Conservation (phyloP, 2,888 invertebrate genomes). For the Drosophila peninsularis region DNA sequence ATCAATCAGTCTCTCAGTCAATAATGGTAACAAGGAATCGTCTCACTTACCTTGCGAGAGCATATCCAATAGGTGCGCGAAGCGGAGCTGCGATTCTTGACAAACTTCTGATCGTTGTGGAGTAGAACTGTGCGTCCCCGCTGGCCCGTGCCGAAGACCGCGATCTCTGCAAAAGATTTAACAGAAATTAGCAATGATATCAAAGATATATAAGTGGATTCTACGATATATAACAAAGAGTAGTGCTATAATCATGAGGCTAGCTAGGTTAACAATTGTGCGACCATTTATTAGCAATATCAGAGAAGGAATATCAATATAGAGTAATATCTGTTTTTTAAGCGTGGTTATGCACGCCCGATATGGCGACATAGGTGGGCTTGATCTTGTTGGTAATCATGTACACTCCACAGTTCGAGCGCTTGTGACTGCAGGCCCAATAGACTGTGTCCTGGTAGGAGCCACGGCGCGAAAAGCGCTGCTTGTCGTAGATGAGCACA, state of each 20-base stretch:
- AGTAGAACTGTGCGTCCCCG: slow-evolving; percentile 82
- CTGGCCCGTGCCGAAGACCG: slow-evolving; percentile 83
- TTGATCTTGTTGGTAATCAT: slow-evolving; percentile 78
- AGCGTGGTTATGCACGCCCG: slow-evolving; percentile 81
- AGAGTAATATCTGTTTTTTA: slow-evolving; percentile 17
- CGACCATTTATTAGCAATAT: slow-evolving; percentile 42
- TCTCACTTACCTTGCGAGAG: slow-evolving; percentile 80
- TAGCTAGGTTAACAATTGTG: slow-evolving; percentile 15
- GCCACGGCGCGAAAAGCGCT: slow-evolving; percentile 76
- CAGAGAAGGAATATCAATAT: not conserved
- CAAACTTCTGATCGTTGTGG: slow-evolving; percentile 81
- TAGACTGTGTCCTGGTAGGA: slow-evolving; percentile 73
- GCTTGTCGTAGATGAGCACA: slow-evolving; percentile 66
- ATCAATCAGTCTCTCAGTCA: not conserved
- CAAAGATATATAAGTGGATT: not conserved
- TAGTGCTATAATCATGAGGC: slow-evolving; percentile 26
- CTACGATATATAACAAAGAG: slow-evolving; percentile 1
- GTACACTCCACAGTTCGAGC: slow-evolving; percentile 70
- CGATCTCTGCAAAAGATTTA: slow-evolving; percentile 76
- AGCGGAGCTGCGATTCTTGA: slow-evolving; percentile 83
- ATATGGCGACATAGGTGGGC: slow-evolving; percentile 72
- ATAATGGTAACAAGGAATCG: not conserved
- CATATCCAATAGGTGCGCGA: slow-evolving; percentile 85
- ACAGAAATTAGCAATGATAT: slow-evolving; percentile 14
- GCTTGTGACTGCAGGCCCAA: slow-evolving; percentile 79